phyloP scores from a whole-genome alignment of 2,797 vertebrate genomes.

The Miichthys miiuy region DNA sequence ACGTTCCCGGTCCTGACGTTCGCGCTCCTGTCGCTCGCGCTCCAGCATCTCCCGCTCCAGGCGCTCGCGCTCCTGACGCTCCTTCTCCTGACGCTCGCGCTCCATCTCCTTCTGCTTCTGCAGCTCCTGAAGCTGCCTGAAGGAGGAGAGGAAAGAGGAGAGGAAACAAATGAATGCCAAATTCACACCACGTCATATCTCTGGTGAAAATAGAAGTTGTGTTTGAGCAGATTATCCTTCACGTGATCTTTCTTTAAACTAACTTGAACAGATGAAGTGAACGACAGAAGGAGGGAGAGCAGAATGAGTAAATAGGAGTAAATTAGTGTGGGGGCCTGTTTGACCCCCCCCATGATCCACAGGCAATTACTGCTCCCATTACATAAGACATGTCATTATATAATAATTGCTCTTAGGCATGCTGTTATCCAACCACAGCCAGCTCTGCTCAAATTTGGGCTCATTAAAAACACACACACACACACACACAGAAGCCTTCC shows the following conservation, averaged over 20 bases:
- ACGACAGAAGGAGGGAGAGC: neutral
- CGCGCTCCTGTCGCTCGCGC: slow-evolving; percentile 76
- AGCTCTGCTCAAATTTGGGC: slow-evolving; percentile 20
- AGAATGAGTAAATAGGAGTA: neutral
- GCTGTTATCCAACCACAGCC: slow-evolving; percentile 46
- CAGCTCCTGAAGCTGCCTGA: slow-evolving; percentile 86
- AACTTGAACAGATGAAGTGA: too few species aligned
- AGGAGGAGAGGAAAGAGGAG: slow-evolving; percentile 10
- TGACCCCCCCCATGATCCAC: slow-evolving; percentile 18
- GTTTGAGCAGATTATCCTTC: too few species aligned
- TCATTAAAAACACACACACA: slow-evolving; percentile 29
- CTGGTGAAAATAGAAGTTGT: too few species aligned
- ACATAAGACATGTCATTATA: slow-evolving; percentile 59
- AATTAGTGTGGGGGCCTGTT: neutral
- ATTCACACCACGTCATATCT: neutral
- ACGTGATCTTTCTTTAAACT: neutral
- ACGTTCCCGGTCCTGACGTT: slow-evolving; percentile 86
- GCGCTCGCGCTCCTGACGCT: slow-evolving; percentile 80
- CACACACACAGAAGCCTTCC: neutral
- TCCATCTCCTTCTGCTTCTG: slow-evolving; percentile 89
- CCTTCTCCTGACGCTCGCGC: slow-evolving; percentile 82
- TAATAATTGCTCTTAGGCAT: slow-evolving; percentile 45
- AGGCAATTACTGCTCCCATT: slow-evolving; percentile 39
- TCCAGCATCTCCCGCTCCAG: slow-evolving; percentile 83
- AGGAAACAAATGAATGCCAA: neutral